Evolutionary conservation across 2,797 vertebrate genomes (phyloP).

Genomic region (Acrossocheilus fasciatus): DNA sequence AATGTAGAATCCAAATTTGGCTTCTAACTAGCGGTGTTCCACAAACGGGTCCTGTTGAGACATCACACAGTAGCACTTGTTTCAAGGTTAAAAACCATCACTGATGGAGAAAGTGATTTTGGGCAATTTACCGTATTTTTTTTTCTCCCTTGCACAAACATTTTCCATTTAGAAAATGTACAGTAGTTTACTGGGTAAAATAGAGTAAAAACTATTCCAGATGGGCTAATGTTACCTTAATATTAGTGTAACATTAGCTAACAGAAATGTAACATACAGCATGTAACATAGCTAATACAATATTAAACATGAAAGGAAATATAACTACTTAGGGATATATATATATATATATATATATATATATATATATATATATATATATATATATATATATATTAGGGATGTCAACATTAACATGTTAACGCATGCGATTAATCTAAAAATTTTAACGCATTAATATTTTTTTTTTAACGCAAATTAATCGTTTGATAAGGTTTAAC

Average conservation of each 20-base stretch:
- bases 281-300: too few relatives aligned
- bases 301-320: too few relatives aligned
- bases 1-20: not conserved
- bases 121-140: not conserved
- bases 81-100: slow-evolving; percentile 4
- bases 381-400: too few relatives aligned
- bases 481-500: too few relatives aligned
- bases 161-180: not conserved
- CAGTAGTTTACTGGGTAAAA: not conserved
- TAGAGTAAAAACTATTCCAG: not conserved
- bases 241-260: not conserved
- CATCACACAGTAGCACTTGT: not conserved
- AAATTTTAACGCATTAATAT: too few relatives aligned
- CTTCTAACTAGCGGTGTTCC: not conserved
- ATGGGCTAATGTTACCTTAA: not conserved
- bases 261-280: too few relatives aligned
- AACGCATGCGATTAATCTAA: too few relatives aligned
- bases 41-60: not conserved
- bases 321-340: too few relatives aligned
- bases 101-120: not conserved
- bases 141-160: not conserved
- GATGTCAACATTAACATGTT: too few relatives aligned
- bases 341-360: too few relatives aligned
- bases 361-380: too few relatives aligned
- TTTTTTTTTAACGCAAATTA: too few relatives aligned